Conservation (phyloP, 2,113 vertebrate genomes). For the Struthidea cinerea region DNA sequence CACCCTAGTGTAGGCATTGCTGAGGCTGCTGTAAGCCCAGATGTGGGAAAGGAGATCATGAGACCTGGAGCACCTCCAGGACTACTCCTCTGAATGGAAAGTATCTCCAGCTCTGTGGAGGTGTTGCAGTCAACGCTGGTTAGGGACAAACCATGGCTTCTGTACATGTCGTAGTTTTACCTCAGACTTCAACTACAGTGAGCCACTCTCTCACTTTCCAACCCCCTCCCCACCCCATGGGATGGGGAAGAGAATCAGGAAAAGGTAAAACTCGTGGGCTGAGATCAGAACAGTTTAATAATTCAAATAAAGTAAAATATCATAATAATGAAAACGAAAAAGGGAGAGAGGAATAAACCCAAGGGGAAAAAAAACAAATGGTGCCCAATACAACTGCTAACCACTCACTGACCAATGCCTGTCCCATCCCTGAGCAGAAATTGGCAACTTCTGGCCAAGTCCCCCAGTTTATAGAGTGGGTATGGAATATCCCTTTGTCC, state of each 20-base stretch:
- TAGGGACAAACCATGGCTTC: not conserved
- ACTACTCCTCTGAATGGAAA: not conserved
- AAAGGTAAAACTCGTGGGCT: not conserved
- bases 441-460: not conserved
- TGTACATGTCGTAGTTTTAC: not conserved
- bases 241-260: not conserved
- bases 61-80: not conserved
- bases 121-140: accelerated
- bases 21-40: not conserved
- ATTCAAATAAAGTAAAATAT: not conserved
- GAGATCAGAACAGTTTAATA: not conserved
- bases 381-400: not conserved
- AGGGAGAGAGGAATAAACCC: not conserved
- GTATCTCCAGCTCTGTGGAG: not conserved
- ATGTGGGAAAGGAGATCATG: not conserved
- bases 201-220: not conserved
- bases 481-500: not conserved
- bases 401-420: accelerated
- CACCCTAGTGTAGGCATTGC: accelerated
- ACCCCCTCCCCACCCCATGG: not conserved
- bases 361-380: not conserved
- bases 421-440: not conserved
- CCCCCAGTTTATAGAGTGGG: not conserved
- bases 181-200: not conserved
- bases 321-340: not conserved